These are phyloP conservation scores for Morpho achilles DNA, from an alignment of 2,888 invertebrate species.

Conservation along the genomic window DNA sequence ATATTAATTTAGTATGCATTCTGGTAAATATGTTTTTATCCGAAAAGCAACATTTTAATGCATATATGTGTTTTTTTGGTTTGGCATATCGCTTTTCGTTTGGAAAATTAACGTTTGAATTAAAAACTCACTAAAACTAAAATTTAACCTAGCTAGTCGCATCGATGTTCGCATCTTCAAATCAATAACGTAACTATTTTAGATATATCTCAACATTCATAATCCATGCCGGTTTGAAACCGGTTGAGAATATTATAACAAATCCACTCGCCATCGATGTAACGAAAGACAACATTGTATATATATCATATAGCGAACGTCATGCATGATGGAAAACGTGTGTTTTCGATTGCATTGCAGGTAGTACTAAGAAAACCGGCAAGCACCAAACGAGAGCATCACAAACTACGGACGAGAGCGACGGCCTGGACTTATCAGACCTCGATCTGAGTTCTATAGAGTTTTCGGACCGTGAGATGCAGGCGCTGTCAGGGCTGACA, in stretches of 20 bases:
- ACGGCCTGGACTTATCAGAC: slow-evolving; percentile 77
- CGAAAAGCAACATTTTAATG: slow-evolving; percentile 77
- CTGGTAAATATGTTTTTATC: slow-evolving; percentile 48
- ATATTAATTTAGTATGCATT: slow-evolving; percentile 58
- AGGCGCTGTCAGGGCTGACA: slow-evolving; percentile 74
- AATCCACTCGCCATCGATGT: slow-evolving; percentile 15
- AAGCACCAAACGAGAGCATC: slow-evolving; percentile 49
- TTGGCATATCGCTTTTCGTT: slow-evolving; percentile 67
- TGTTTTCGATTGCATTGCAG: slow-evolving; percentile 76
- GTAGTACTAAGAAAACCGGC: slow-evolving; percentile 67
- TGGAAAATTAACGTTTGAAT: slow-evolving; percentile 53
- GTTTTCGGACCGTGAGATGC: slow-evolving; percentile 84
- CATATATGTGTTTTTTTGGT: slow-evolving; percentile 61
- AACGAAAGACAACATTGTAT: slow-evolving; percentile 52
- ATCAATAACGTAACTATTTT: slow-evolving; percentile 22
- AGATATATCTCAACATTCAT: slow-evolving; percentile 11
- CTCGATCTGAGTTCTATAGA: slow-evolving; percentile 84
- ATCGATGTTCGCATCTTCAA: slow-evolving; percentile 39
- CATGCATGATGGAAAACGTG: slow-evolving; percentile 78
- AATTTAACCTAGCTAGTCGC: slow-evolving; percentile 62
- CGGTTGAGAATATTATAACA: slow-evolving; percentile 14
- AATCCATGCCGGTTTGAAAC: slow-evolving; percentile 22
- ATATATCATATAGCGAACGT: slow-evolving; percentile 71
- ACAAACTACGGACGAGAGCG: slow-evolving; percentile 35
- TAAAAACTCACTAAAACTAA: slow-evolving; percentile 42